Evolutionary conservation across 2,797 vertebrate genomes (phyloP).

Genomic region (Muscicapa comitata): DNA sequence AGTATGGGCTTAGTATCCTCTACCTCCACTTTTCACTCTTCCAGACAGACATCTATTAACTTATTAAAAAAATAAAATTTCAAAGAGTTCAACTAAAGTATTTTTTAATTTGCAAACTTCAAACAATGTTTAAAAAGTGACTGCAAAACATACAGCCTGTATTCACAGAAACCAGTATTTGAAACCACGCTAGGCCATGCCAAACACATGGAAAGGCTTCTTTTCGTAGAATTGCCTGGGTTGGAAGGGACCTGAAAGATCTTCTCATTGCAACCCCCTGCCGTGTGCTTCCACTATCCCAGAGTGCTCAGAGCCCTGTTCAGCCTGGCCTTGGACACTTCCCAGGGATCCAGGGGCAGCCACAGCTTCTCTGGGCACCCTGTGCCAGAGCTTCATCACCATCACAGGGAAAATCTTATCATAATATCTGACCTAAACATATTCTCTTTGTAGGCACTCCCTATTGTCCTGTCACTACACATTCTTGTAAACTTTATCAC

Average conservation of each 20-base stretch:
- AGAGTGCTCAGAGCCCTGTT: fast-evolving
- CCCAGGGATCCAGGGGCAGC: background rate
- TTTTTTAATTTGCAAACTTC: background rate
- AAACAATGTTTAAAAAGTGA: background rate
- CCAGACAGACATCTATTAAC: background rate
- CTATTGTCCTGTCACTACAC: background rate
- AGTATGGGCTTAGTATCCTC: background rate
- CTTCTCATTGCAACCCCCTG: background rate
- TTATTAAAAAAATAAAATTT: background rate
- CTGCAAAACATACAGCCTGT: background rate
- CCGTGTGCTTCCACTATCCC: background rate
- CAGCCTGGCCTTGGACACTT: background rate
- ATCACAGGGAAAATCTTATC: background rate
- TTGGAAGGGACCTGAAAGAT: background rate
- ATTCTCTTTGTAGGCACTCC: background rate
- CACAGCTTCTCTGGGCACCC: background rate
- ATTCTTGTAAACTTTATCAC: background rate
- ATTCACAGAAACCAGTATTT: background rate
- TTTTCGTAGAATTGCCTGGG: background rate
- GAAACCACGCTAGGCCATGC: background rate
- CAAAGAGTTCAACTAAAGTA: background rate
- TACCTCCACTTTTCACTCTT: background rate
- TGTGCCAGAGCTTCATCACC: background rate
- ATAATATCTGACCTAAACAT: background rate
- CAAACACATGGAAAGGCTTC: background rate